Percentiles rank a stretch among this genome's conserved stretches.
These are phyloP conservation scores for Psilopsiagon aurifrons DNA, from an alignment of 2,113 vertebrate species.

Conservation along the genomic window DNA sequence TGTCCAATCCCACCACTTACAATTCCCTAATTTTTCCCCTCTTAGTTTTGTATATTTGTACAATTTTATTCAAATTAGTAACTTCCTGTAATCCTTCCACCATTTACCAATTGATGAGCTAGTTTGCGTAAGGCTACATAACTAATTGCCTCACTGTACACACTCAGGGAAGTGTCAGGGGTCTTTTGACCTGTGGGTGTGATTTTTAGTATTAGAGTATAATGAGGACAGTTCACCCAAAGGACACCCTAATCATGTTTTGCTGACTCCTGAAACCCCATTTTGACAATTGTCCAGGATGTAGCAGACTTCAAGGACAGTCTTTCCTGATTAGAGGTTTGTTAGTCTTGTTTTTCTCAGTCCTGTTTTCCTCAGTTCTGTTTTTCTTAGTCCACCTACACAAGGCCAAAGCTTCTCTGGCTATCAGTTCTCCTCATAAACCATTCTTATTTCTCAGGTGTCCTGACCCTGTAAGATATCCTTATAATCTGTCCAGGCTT, in stretches of 20 bases:
- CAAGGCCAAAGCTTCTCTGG: not conserved
- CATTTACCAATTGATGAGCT: not conserved
- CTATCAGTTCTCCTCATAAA: not conserved
- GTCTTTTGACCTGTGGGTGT: not conserved
- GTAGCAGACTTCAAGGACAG: not conserved
- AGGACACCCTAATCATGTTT: not conserved
- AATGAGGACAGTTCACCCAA: not conserved
- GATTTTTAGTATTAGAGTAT: not conserved
- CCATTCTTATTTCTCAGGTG: not conserved
- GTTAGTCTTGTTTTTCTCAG: not conserved
- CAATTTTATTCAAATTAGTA: not conserved
- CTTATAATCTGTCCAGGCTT: not conserved
- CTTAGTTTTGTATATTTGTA: not conserved
- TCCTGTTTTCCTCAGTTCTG: not conserved
- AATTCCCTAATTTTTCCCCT: not conserved
- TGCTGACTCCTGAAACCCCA: not conserved
- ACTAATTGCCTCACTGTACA: not conserved
- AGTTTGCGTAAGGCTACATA: not conserved
- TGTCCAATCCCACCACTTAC: not conserved
- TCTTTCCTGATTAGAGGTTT: not conserved
- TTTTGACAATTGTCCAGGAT: not conserved
- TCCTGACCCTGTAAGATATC: not conserved
- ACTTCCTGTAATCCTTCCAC: not conserved
- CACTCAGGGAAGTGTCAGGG: not conserved
- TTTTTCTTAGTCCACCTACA: not conserved